phyloP scores from a whole-genome alignment of 2,113 vertebrate species.

The Mungos mungo region DNA sequence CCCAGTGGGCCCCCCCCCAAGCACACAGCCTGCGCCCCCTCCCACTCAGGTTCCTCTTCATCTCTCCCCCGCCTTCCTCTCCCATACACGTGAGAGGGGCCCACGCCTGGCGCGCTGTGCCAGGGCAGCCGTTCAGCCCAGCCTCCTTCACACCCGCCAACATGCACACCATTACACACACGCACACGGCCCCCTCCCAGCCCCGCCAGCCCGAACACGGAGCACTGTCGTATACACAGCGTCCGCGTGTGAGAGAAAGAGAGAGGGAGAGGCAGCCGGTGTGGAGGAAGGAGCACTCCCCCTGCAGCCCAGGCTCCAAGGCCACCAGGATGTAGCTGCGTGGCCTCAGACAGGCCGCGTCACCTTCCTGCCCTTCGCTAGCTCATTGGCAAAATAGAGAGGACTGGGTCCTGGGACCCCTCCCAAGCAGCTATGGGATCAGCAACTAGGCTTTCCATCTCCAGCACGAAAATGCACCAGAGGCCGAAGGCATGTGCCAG shows the following conservation, averaged over 20 bases:
- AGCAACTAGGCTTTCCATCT: not conserved
- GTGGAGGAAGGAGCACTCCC: not conserved
- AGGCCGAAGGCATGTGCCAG: not conserved
- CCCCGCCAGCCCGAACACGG: constrained; percentile 38
- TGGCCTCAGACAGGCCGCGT: not conserved
- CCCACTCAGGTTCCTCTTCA: not conserved
- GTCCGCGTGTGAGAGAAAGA: constrained; percentile 38
- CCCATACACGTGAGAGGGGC: constrained; percentile 63
- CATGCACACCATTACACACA: constrained; percentile 60
- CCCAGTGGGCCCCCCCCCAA: not conserved
- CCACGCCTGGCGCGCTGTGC: constrained; percentile 57
- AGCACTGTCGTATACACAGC: constrained; percentile 28
- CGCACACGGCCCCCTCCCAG: constrained; percentile 55
- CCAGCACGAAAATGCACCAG: not conserved
- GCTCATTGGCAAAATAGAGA: not conserved
- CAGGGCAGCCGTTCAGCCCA: constrained; percentile 67
- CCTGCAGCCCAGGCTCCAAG: not conserved
- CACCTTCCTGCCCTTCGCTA: not conserved
- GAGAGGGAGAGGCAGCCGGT: not conserved
- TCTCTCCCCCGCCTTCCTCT: constrained; percentile 51
- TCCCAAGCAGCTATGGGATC: not conserved
- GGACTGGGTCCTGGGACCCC: not conserved
- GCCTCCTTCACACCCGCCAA: constrained; percentile 80
- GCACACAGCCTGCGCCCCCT: not conserved
- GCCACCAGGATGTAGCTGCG: not conserved